Evolutionary conservation across 2,888 invertebrate genomes (phyloP), one percentile per base, ranked within the genome.

Genomic region (Cybosia mesomella): DNA sequence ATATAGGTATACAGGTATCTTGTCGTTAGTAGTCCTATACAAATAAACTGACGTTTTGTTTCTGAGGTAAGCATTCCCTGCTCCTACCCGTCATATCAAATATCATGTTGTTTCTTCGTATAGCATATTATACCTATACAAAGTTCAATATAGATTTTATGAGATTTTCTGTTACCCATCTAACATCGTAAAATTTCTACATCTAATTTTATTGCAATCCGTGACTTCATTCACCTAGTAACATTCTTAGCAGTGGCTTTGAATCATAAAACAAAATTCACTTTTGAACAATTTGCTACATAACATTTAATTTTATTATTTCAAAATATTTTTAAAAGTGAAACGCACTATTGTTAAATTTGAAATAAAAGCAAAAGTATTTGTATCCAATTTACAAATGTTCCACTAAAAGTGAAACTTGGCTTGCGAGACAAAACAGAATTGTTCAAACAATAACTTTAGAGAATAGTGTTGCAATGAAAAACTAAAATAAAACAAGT

Each of bases 401-500:
- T 79, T 79, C 76, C 72, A 71, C 80, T 86, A 87, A 91, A 91
- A 90, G 90, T 83, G 87, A 92, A 91, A 90, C 85, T 84, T 83
- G 82, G 82, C 83, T 83, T 83, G 82, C 81, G 76, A 81, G 77
- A 76, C 81, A 79, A 82, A 84, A 86, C 84, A 87, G 86, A 85
- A 86, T 89, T 87, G 86, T 85, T 85, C 81, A 86, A 88, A 89
- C 87, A 87, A 86, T 89, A 89, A 85, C 82, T 85, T 85, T 80
- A 80, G 80, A 87, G 86, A 89, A 90, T 91, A 91, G 91, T 91
- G 89, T 88, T 86, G 85, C 88, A 86, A 87, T 87, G 87, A 87
- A 84, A 87, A 86, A 81, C 81, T 81, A 85, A 85, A 83, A 92
- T 91, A 92, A 91, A 92, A 85, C 92, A 89, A 92, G 90, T 92